A percentile compares a stretch with the other conserved stretches of the same genome.
Conservation (phyloP, 2,113 vertebrate species). For the Oxyruncus cristatus region DNA sequence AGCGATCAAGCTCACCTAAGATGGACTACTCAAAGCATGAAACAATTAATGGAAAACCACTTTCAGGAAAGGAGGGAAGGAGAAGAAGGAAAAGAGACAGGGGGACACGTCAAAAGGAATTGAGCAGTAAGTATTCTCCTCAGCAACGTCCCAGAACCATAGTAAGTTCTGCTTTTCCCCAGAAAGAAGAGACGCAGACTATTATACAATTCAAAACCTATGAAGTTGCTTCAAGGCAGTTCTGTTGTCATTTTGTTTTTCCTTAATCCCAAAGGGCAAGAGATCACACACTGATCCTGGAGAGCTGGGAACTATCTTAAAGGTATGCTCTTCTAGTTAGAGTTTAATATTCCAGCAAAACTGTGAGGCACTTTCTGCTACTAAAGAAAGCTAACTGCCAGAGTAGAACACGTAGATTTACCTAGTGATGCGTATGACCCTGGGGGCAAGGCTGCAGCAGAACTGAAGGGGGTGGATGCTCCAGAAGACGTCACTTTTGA, state of each 20-base stretch:
- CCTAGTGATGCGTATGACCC: constrained; percentile 98
- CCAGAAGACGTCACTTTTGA: constrained; percentile 86
- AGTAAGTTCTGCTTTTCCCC: background rate
- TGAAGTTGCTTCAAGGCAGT: background rate
- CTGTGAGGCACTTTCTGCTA: background rate
- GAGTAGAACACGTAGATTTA: constrained; percentile 67
- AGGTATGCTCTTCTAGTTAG: background rate
- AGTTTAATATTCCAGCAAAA: constrained; percentile 3
- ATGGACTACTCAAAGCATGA: background rate
- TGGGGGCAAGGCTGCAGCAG: constrained; percentile 90
- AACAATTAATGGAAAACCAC: background rate
- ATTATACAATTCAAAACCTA: background rate
- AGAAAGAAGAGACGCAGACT: background rate
- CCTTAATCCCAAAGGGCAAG: constrained; percentile 12
- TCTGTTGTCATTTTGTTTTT: background rate
- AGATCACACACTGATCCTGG: background rate
- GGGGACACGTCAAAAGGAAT: background rate
- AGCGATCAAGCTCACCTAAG: background rate
- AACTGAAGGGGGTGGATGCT: constrained; percentile 85
- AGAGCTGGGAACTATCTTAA: background rate
- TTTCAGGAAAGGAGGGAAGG: background rate
- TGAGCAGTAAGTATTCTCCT: background rate
- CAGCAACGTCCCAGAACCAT: background rate
- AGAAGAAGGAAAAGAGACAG: background rate
- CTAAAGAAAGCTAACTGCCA: background rate